Evolutionary conservation across 2,797 vertebrate genomes (phyloP).

Genomic region (Macroramphosus scolopax): DNA sequence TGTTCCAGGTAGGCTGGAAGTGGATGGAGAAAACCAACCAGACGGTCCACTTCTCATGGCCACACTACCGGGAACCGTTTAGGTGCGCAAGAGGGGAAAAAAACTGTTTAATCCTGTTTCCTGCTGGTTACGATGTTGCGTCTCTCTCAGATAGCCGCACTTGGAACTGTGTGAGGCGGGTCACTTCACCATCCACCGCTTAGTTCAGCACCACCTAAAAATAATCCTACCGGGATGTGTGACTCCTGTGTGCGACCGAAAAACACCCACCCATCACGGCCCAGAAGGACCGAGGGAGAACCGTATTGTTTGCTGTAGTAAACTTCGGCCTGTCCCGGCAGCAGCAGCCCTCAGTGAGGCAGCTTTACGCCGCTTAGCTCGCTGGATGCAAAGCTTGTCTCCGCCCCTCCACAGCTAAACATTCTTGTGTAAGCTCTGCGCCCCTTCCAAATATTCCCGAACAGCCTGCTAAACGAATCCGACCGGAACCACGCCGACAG

Average conservation of each 20-base stretch:
- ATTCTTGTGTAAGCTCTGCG: conserved; percentile 65
- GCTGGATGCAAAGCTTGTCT: conserved; percentile 62
- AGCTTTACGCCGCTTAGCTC: conserved; percentile 35
- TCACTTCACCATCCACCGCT: conserved; percentile 47
- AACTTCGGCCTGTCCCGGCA: conserved; percentile 21
- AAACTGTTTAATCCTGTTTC: conserved; percentile 9
- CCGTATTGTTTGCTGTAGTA: conserved; percentile 37
- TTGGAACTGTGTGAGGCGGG: conserved; percentile 41
- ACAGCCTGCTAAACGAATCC: conserved; percentile 40
- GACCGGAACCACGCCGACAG: conserved; percentile 41
- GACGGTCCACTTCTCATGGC: conserved; percentile 49
- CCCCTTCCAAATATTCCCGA: conserved; percentile 46
- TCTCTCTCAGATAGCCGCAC: conserved; percentile 23
- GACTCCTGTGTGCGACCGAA: conserved; percentile 11
- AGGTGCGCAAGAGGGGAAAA: conserved; percentile 6
- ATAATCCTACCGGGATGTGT: conserved; percentile 25
- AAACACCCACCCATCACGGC: conserved; percentile 30
- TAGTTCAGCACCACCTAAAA: conserved; percentile 26
- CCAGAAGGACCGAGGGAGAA: conserved; percentile 38
- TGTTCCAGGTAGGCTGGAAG: conserved; percentile 51
- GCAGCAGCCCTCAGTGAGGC: conserved; percentile 27
- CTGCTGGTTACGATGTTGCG: conserved; percentile 12
- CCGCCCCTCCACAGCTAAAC: conserved; percentile 74
- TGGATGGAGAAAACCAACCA: conserved; percentile 46
- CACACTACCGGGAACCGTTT: conserved; percentile 24